Evolutionary conservation across 1,140 invertebrate species (phyloP).

Genomic region (Scaptomyza hsui): DNA sequence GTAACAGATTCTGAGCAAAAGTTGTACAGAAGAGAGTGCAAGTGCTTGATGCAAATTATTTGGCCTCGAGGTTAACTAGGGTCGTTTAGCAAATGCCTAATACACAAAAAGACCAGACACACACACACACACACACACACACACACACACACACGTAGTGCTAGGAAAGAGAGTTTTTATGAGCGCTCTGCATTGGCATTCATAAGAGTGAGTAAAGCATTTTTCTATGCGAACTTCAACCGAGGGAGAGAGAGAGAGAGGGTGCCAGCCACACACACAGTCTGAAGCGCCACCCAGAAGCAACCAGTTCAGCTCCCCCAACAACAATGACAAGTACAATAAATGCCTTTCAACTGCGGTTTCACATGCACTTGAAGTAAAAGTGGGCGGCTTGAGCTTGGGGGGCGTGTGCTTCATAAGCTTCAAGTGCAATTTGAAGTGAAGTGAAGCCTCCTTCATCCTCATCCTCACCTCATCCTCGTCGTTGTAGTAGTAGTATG

Average conservation of each 20-base stretch:
- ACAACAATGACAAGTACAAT: constrained; percentile 82
- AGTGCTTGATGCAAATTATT: constrained; percentile 82
- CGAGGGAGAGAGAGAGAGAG: constrained; percentile 34
- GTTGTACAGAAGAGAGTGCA: constrained; percentile 59
- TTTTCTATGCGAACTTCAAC: constrained; percentile 48
- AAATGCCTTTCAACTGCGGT: constrained; percentile 82
- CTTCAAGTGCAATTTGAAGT: constrained; percentile 54
- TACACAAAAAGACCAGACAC: constrained; percentile 50
- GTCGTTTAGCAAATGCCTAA: constrained; percentile 82
- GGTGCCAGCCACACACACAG: constrained; percentile 24
- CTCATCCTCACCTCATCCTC: too few species aligned
- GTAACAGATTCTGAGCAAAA: constrained; percentile 67
- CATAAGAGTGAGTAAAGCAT: constrained; percentile 67
- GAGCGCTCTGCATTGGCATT: constrained; percentile 74
- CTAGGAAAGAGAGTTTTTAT: constrained; percentile 58
- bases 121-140: constrained; percentile 19
- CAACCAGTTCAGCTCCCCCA: constrained; percentile 6
- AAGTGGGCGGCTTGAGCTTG: constrained; percentile 42
- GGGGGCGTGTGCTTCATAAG: constrained; percentile 42
- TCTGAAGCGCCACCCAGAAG: constrained; percentile 31
- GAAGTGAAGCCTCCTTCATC: constrained; percentile 38
- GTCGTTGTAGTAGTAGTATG: constrained; percentile 47
- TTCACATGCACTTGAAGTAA: constrained; percentile 79
- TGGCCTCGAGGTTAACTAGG: constrained; percentile 80
- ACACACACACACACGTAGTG: constrained; percentile 37